These are phyloP conservation scores for Mylabris phalerata DNA, from an alignment of 1,140 invertebrate genomes.

Conservation along the genomic window DNA sequence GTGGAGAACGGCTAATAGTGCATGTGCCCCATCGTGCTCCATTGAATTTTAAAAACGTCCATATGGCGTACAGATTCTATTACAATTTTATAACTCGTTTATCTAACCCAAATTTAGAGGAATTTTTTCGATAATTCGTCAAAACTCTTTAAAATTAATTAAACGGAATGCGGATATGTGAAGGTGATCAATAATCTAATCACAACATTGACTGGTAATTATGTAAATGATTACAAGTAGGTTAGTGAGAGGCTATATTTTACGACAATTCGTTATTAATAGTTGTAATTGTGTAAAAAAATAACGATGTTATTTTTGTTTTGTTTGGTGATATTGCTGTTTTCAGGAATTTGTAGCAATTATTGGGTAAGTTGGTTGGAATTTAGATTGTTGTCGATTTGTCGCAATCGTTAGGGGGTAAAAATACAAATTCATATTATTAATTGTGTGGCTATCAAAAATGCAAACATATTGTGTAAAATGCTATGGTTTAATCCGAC, in stretches of 20 bases:
- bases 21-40: no score
- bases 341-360: slow-evolving; percentile 23
- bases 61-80: no score
- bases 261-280: slow-evolving; percentile 19
- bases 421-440: no score
- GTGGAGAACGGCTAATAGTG: no score
- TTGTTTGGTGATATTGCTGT: slow-evolving; percentile 19
- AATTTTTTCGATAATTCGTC: neutral
- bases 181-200: slow-evolving; percentile 19
- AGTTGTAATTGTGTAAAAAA: slow-evolving; percentile 8
- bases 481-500: slow-evolving; percentile 2
- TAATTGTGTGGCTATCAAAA: slow-evolving; percentile 1
- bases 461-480: slow-evolving; percentile 5
- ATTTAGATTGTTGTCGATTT: slow-evolving; percentile 16
- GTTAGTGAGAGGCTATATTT: slow-evolving; percentile 28
- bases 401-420: no score
- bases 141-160: no score
- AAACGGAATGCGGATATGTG: slow-evolving; percentile 16
- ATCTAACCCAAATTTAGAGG: neutral
- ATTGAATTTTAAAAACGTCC: no score
- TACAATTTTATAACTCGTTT: no score
- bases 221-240: slow-evolving; percentile 26
- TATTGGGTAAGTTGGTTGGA: slow-evolving; percentile 14
- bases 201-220: slow-evolving; percentile 23
- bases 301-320: neutral